phyloP scores from a whole-genome alignment of 1,140 invertebrate genomes.

The Ceratina japonica region DNA sequence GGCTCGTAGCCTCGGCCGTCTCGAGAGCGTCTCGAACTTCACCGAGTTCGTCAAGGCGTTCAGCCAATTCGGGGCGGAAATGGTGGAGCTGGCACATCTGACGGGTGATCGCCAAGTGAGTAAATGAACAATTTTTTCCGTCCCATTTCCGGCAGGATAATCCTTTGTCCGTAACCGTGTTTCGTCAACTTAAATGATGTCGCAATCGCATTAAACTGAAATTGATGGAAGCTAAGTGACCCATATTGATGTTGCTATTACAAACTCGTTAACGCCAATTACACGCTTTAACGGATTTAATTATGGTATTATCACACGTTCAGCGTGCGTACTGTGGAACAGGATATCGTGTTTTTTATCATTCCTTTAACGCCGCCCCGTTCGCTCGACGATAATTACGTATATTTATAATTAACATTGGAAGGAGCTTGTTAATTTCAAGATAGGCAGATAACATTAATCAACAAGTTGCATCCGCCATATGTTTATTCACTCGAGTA shows the following conservation, averaged over 20 bases:
- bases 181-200: too few species aligned
- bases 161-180: too few species aligned
- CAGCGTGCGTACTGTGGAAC: background rate
- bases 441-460: background rate
- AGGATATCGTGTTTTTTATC: background rate
- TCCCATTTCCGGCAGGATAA: too few species aligned
- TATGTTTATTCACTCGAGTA: background rate
- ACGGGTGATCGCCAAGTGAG: slow-evolving; percentile 84
- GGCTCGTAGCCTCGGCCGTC: slow-evolving; percentile 88
- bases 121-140: background rate
- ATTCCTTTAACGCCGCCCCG: background rate
- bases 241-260: background rate
- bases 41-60: slow-evolving; percentile 99
- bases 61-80: slow-evolving; percentile 98
- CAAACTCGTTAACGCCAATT: background rate
- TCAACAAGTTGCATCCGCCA: background rate
- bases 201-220: too few species aligned
- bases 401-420: too few species aligned
- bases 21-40: slow-evolving; percentile 97
- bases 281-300: background rate
- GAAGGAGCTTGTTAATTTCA: background rate
- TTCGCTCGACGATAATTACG: background rate
- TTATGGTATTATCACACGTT: background rate
- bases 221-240: background rate
- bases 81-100: slow-evolving; percentile 98